Evolutionary conservation across 2,888 invertebrate species (phyloP).

Genomic region (Caenorhabditis sp.): DNA sequence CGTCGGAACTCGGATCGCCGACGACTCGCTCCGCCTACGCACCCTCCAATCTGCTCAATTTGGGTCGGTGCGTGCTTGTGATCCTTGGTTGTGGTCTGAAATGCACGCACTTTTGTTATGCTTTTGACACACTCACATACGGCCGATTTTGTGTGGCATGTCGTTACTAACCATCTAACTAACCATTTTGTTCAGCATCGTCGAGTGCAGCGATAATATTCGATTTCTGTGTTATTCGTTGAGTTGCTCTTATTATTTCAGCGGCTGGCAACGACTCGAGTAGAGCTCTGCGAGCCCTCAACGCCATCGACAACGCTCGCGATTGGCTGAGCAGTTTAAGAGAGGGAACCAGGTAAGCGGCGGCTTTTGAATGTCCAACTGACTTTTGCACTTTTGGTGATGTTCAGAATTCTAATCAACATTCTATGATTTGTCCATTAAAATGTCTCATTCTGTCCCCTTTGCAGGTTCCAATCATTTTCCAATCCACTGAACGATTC

Average conservation of each 20-base stretch:
- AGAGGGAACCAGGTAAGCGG: conserved; percentile 51
- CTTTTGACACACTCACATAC: too few species aligned
- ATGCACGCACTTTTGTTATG: too few species aligned
- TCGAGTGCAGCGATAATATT: background rate
- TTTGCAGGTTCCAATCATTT: conserved; percentile 68
- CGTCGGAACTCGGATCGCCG: conserved; percentile 63
- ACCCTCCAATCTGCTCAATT: conserved; percentile 67
- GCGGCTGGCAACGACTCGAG: conserved; percentile 74
- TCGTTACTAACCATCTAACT: background rate
- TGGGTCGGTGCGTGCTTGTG: conserved; percentile 71
- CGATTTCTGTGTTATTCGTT: background rate
- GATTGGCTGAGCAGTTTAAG: conserved; percentile 61
- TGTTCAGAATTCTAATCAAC: background rate
- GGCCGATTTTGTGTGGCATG: too few species aligned
- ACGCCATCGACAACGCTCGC: conserved; percentile 64
- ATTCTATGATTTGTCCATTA: background rate
- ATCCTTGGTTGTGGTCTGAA: too few species aligned
- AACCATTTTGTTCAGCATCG: background rate
- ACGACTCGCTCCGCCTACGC: conserved; percentile 64
- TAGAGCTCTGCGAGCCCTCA: conserved; percentile 66
- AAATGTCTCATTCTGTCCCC: background rate
- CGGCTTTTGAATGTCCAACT: background rate
- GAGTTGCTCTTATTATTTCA: conserved; percentile 47
- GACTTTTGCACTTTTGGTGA: too few species aligned
- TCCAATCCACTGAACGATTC: conserved; percentile 67